Conservation (phyloP, 2,888 invertebrate genomes). For the Spisula solida region DNA sequence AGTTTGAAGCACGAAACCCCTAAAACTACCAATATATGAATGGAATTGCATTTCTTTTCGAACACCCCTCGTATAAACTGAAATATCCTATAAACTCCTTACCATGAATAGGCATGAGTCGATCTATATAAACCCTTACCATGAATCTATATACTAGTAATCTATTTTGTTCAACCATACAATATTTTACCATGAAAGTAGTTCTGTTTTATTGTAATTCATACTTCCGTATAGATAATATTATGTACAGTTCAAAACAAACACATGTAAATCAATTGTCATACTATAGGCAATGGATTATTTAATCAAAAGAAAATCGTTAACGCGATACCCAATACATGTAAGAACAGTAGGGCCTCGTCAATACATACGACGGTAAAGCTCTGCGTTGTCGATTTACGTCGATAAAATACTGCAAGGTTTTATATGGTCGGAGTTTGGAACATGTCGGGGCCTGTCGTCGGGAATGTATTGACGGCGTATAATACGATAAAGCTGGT, state of each 20-base stretch:
- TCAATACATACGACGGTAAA: not conserved
- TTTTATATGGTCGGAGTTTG: slow-evolving; percentile 11
- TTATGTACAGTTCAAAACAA: not conserved
- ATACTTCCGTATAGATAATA: not conserved
- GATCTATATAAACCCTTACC: not conserved
- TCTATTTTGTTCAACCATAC: not conserved
- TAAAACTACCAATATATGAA: no score
- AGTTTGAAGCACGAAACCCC: no score
- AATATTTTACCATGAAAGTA: not conserved
- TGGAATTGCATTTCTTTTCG: no score
- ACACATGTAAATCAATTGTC: slow-evolving; percentile 13
- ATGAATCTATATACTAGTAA: not conserved
- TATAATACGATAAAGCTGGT: slow-evolving; percentile 20
- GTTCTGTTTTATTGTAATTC: not conserved
- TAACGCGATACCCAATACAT: not conserved
- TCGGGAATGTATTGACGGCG: slow-evolving; percentile 32
- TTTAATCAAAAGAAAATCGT: not conserved
- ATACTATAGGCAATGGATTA: not conserved
- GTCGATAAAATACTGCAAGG: slow-evolving; percentile 35
- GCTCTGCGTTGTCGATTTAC: not conserved
- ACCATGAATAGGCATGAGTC: not conserved
- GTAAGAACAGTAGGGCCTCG: not conserved
- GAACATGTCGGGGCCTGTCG: slow-evolving; percentile 58
- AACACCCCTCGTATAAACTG: no score
- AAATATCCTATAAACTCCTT: no score